Evolutionary conservation across 2,113 vertebrate genomes (phyloP).

Genomic region (Eublepharis macularius): DNA sequence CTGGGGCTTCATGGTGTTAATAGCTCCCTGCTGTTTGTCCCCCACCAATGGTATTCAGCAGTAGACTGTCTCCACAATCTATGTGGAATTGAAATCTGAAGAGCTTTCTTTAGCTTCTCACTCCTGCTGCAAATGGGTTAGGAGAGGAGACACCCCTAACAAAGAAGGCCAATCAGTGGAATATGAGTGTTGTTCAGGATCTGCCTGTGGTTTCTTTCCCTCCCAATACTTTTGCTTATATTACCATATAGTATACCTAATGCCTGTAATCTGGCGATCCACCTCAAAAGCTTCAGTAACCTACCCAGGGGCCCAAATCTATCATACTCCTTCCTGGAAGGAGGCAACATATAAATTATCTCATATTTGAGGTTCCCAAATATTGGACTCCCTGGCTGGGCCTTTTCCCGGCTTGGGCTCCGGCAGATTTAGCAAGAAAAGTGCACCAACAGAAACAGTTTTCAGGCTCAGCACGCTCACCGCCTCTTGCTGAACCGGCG

Average conservation of each 20-base stretch:
- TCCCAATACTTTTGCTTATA: neutral
- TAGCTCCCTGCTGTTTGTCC: neutral
- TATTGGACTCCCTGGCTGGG: accelerated
- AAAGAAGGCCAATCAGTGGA: too few relatives aligned
- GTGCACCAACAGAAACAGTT: neutral
- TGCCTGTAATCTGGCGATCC: neutral
- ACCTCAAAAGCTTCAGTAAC: too few relatives aligned
- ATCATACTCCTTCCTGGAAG: neutral
- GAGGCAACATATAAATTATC: neutral
- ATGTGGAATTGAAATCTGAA: neutral
- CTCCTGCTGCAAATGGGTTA: neutral
- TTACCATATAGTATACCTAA: neutral
- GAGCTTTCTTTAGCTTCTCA: neutral
- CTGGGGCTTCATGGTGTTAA: neutral
- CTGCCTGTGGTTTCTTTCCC: neutral
- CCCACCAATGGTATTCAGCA: neutral
- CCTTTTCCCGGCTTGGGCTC: neutral
- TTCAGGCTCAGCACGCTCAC: neutral
- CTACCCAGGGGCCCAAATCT: too few relatives aligned
- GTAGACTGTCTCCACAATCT: neutral
- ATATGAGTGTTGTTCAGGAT: too few relatives aligned
- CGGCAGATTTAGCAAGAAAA: constrained; percentile 6
- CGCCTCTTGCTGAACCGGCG: neutral
- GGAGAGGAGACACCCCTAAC: too few relatives aligned
- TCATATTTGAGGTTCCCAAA: constrained; percentile 9